These are phyloP conservation scores for Hydrophis major DNA, from an alignment of 2,797 vertebrate species.

Conservation along the genomic window DNA sequence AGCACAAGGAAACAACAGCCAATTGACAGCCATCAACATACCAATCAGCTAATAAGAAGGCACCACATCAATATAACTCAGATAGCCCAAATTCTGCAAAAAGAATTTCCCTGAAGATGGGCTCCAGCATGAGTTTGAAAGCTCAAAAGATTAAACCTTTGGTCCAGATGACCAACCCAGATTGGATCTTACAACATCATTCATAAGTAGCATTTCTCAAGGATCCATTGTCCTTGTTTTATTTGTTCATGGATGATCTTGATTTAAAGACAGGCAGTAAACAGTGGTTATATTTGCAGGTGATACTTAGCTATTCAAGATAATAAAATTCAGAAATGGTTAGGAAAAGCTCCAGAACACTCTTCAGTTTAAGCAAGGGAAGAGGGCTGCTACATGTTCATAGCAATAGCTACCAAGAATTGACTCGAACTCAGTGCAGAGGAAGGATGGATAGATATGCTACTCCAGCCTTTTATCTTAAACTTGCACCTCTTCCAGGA, in stretches of 20 bases:
- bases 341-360: background rate
- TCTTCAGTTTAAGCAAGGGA: background rate
- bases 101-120: background rate
- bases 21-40: too few species aligned
- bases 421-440: background rate
- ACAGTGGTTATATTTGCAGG: background rate
- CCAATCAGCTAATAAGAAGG: too few species aligned
- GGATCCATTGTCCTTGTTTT: background rate
- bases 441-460: background rate
- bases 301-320: background rate
- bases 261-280: background rate
- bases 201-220: background rate
- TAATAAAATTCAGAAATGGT: background rate
- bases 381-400: background rate
- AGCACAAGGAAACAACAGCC: too few species aligned
- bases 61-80: background rate
- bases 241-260: background rate
- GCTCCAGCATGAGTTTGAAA: too few species aligned
- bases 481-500: background rate
- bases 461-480: background rate
- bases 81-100: background rate
- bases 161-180: background rate
- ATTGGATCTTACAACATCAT: background rate
- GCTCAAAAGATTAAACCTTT: background rate
- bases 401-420: background rate